Conservation (phyloP, 1,140 invertebrate genomes). For the Coenobita brevimanus region DNA sequence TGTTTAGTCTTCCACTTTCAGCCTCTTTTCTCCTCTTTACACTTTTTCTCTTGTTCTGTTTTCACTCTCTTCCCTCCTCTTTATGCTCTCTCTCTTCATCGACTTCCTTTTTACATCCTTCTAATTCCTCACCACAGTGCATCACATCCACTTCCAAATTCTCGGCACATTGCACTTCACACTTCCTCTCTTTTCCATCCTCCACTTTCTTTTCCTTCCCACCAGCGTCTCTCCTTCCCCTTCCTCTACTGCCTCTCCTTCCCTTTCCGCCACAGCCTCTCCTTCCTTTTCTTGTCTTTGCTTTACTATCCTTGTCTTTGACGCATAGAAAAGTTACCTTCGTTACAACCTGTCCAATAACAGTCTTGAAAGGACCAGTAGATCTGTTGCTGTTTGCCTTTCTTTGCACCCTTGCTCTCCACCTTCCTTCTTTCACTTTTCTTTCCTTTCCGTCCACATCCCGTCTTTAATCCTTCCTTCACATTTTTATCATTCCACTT, state of each 20-base stretch:
- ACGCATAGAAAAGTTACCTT: too few relatives aligned
- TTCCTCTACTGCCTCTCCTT: not conserved
- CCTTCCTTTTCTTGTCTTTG: not conserved
- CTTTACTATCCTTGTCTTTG: not conserved
- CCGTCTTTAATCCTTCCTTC: not conserved
- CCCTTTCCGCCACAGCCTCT: not conserved
- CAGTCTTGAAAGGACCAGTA: too few relatives aligned
- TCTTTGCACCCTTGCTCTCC: too few relatives aligned
- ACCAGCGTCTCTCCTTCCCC: too few relatives aligned
- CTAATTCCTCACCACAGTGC: too few relatives aligned
- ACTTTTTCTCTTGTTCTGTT: not conserved
- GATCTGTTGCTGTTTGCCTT: too few relatives aligned
- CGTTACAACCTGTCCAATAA: too few relatives aligned
- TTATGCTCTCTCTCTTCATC: not conserved
- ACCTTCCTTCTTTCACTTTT: too few relatives aligned
- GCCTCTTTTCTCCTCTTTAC: not conserved
- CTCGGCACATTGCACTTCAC: too few relatives aligned
- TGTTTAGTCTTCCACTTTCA: not conserved
- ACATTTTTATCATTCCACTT: not conserved
- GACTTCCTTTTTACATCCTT: not conserved
- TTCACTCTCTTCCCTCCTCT: not conserved
- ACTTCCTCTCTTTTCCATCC: not conserved
- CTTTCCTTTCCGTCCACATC: not conserved
- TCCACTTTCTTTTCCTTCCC: not conserved
- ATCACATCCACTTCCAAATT: too few relatives aligned